These are phyloP conservation scores for Brachyptera putata DNA, from an alignment of 2,888 invertebrate genomes.

Conservation along the genomic window DNA sequence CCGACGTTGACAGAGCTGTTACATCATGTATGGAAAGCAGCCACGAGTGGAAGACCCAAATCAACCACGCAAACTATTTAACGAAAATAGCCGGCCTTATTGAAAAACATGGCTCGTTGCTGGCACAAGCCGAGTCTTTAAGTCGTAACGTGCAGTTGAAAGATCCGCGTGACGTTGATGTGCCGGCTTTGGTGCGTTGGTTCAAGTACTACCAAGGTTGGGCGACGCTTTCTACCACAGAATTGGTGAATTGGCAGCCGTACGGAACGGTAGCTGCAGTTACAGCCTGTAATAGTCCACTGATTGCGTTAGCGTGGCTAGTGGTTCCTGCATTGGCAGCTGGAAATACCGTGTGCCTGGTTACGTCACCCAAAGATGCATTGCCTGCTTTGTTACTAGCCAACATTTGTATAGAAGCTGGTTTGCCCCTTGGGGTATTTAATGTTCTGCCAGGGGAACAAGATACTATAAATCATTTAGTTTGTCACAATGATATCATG, in stretches of 20 bases:
- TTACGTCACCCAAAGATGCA: slow-evolving; percentile 45
- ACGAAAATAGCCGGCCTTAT: slow-evolving; percentile 49
- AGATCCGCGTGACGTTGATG: slow-evolving; percentile 46
- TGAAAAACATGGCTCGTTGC: slow-evolving; percentile 47
- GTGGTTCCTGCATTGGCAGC: slow-evolving; percentile 50
- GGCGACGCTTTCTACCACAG: slow-evolving; percentile 44
- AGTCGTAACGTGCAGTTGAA: slow-evolving; percentile 46
- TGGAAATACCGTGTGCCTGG: slow-evolving; percentile 49
- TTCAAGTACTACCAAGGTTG: slow-evolving; percentile 52
- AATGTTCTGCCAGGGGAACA: slow-evolving; percentile 45
- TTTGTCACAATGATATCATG: slow-evolving; percentile 41
- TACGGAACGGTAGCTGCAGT: slow-evolving; percentile 46
- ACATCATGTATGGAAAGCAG: slow-evolving; percentile 31
- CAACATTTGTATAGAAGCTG: slow-evolving; percentile 48
- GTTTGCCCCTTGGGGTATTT: slow-evolving; percentile 49
- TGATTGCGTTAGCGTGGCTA: slow-evolving; percentile 48
- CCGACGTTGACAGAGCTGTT: slow-evolving; percentile 38
- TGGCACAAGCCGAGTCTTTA: slow-evolving; percentile 48
- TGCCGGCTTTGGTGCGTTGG: slow-evolving; percentile 47
- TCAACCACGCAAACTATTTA: not conserved
- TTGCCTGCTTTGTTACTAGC: slow-evolving; percentile 46
- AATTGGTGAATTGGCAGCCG: slow-evolving; percentile 45
- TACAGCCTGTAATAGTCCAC: slow-evolving; percentile 47
- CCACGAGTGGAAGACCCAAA: slow-evolving; percentile 33
- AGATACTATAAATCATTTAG: slow-evolving; percentile 41